Evolutionary conservation across 2,113 vertebrate species (phyloP).

Genomic region (Dicentrarchus labrax): DNA sequence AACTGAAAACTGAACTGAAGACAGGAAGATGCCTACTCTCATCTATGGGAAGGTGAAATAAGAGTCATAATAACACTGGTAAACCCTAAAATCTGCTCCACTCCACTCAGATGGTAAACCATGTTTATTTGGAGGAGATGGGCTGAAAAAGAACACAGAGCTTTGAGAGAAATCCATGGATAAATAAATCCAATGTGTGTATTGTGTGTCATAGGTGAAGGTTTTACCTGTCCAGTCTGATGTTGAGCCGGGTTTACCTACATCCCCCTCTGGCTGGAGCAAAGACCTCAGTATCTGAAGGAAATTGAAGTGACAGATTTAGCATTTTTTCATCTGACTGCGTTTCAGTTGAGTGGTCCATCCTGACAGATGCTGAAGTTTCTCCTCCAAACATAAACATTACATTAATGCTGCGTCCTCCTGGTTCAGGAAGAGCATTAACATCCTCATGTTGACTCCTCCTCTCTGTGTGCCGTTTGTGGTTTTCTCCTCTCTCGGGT

Average conservation of each 20-base stretch:
- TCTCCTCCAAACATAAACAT: slow-evolving; percentile 7
- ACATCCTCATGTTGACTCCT: slow-evolving; percentile 10
- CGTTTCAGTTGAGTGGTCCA: background rate
- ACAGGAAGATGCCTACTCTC: no score
- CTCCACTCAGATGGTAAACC: no score
- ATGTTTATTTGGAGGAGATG: no score
- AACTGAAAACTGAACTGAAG: no score
- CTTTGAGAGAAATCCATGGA: no score
- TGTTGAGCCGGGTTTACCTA: background rate
- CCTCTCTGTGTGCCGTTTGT: background rate
- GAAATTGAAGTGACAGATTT: background rate
- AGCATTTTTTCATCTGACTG: background rate
- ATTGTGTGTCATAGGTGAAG: no score
- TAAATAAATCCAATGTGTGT: no score
- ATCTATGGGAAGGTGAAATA: no score
- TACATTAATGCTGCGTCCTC: slow-evolving; percentile 3
- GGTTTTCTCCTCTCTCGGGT: background rate
- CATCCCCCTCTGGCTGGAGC: background rate
- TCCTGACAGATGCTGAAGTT: background rate
- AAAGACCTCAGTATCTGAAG: background rate
- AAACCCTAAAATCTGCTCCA: no score
- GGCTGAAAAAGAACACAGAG: no score
- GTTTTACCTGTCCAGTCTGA: no score
- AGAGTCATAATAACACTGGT: no score
- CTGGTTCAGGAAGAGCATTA: background rate